These are phyloP conservation scores for Luperina nickerlii DNA, from an alignment of 2,888 invertebrate species.

Conservation along the genomic window DNA sequence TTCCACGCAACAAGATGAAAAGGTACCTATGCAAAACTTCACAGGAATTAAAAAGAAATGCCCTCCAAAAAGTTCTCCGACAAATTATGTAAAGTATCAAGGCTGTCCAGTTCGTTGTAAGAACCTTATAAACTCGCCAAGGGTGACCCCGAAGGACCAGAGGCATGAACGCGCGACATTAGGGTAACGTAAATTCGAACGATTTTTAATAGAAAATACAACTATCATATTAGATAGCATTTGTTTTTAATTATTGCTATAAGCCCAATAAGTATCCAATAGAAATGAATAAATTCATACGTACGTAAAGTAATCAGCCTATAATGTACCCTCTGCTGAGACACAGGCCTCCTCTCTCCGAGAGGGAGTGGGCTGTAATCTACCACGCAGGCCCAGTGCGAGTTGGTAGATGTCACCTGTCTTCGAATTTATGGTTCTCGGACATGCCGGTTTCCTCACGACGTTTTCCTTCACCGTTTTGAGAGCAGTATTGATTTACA, in stretches of 20 bases:
- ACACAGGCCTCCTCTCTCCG: too few relatives aligned
- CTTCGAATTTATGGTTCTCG: too few relatives aligned
- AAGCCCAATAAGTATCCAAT: too few relatives aligned
- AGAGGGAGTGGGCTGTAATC: too few relatives aligned
- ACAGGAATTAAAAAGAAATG: slow-evolving; percentile 8
- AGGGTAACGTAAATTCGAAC: neutral
- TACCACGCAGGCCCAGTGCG: too few relatives aligned
- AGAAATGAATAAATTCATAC: too few relatives aligned
- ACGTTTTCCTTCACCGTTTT: neutral
- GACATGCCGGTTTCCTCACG: neutral
- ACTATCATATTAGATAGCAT: too few relatives aligned
- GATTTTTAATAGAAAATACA: neutral
- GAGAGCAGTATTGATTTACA: neutral
- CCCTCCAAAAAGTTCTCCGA: slow-evolving; percentile 5
- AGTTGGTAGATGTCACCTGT: too few relatives aligned
- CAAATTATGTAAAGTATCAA: slow-evolving; percentile 41
- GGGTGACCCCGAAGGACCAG: slow-evolving; percentile 20
- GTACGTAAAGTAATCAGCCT: too few relatives aligned
- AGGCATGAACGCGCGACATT: neutral
- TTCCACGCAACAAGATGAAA: neutral
- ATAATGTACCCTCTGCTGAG: too few relatives aligned
- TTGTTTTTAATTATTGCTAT: too few relatives aligned
- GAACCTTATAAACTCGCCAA: slow-evolving; percentile 29
- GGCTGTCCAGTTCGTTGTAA: slow-evolving; percentile 19
- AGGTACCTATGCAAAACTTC: slow-evolving; percentile 13